Evolutionary conservation across 2,888 invertebrate genomes (phyloP).

Genomic region (Ellobium chinense): DNA sequence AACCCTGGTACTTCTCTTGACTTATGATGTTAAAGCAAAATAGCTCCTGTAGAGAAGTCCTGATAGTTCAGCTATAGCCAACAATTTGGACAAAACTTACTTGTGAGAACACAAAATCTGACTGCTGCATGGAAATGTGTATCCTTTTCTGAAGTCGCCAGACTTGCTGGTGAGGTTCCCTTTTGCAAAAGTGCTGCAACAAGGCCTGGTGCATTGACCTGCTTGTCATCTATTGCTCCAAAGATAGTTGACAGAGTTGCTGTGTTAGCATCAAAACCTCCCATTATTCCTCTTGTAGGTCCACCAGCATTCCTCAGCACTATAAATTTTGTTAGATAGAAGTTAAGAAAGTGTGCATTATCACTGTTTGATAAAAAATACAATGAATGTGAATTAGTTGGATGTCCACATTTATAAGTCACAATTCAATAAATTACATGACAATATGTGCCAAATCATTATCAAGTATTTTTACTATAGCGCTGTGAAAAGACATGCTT

Average conservation of each 20-base stretch:
- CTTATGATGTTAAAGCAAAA: too few relatives aligned
- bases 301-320: neutral
- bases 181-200: slow-evolving; percentile 50
- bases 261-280: neutral
- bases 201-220: slow-evolving; percentile 41
- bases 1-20: too few relatives aligned
- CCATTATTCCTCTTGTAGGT: slow-evolving; percentile 4
- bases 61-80: too few relatives aligned
- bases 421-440: too few relatives aligned
- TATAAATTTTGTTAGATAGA: too few relatives aligned
- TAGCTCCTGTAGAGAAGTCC: too few relatives aligned
- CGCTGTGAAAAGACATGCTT: too few relatives aligned
- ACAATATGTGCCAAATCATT: too few relatives aligned
- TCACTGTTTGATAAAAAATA: too few relatives aligned
- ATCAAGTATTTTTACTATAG: too few relatives aligned
- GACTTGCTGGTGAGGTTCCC: slow-evolving; percentile 44
- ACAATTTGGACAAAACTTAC: slow-evolving; percentile 50
- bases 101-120: slow-evolving; percentile 56
- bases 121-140: slow-evolving; percentile 59
- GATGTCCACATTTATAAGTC: too few relatives aligned
- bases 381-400: too few relatives aligned
- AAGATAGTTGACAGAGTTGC: slow-evolving; percentile 21
- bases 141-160: slow-evolving; percentile 53
- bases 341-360: neutral
- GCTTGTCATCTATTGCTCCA: neutral